Evolutionary conservation across 2,113 vertebrate species (phyloP).

Genomic region (Natator depressus): DNA sequence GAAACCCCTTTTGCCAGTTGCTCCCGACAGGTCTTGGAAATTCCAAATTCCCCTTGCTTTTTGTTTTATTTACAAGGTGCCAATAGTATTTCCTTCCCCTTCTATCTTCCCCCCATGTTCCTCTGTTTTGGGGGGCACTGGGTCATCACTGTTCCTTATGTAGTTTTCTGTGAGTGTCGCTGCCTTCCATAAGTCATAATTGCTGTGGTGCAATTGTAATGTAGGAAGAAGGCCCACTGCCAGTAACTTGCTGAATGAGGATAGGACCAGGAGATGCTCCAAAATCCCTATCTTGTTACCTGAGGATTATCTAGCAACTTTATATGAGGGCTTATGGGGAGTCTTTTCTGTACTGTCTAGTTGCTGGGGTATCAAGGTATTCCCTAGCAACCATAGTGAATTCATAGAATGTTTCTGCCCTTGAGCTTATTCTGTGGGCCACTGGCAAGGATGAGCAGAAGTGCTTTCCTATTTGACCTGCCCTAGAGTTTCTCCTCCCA

Average conservation of each 20-base stretch:
- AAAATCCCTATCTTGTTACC: neutral
- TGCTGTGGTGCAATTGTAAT: fast-evolving
- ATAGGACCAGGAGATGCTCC: neutral
- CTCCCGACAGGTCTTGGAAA: neutral
- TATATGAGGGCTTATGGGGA: neutral
- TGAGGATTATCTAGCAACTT: neutral
- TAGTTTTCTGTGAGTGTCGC: neutral
- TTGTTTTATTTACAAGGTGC: neutral
- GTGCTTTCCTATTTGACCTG: neutral
- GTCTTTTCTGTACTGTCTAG: neutral
- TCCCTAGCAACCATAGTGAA: neutral
- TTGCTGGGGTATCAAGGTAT: neutral
- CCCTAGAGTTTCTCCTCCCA: neutral
- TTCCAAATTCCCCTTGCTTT: neutral
- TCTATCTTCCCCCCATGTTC: neutral
- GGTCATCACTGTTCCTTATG: neutral
- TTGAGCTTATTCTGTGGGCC: neutral
- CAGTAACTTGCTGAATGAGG: neutral
- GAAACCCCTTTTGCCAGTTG: neutral
- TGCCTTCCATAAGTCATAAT: neutral
- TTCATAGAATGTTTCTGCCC: neutral
- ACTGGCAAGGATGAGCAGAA: neutral
- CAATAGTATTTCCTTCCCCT: neutral
- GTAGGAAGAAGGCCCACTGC: neutral
- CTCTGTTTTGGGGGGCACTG: neutral